Evolutionary conservation across 2,888 invertebrate species (phyloP).

Genomic region (Hedychridium roseum): DNA sequence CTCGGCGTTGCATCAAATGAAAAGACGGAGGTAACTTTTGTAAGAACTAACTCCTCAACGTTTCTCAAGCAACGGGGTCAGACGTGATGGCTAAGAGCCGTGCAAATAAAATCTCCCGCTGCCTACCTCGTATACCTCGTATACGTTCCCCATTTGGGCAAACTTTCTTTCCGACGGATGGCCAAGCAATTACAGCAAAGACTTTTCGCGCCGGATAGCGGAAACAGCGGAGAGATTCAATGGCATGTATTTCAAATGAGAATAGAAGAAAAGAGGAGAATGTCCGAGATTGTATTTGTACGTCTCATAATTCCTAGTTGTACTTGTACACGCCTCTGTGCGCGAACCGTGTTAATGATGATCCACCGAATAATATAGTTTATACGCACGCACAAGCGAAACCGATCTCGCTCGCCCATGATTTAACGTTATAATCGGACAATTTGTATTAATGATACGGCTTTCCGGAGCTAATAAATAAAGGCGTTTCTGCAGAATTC

Average conservation of each 20-base stretch:
- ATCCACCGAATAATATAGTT: slow-evolving; percentile 50
- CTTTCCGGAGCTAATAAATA: slow-evolving; percentile 37
- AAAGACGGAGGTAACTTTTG: no score
- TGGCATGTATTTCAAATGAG: no score
- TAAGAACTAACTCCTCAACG: neutral
- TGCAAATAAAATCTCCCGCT: neutral
- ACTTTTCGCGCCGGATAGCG: no score
- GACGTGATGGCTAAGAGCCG: neutral
- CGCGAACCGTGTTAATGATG: slow-evolving; percentile 49
- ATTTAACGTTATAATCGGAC: slow-evolving; percentile 32
- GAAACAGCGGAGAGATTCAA: no score
- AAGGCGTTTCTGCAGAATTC: no score
- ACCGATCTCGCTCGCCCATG: slow-evolving; percentile 34
- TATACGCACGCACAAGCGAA: slow-evolving; percentile 42
- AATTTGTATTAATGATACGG: slow-evolving; percentile 46
- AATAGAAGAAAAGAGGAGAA: no score
- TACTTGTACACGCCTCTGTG: no score
- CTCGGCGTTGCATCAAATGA: no score
- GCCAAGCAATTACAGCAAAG: slow-evolving; percentile 1
- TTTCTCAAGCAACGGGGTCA: neutral
- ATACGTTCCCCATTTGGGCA: neutral
- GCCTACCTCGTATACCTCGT: no score
- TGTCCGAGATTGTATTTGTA: no score
- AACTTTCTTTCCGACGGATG: neutral
- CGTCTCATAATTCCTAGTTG: slow-evolving; percentile 26